These are phyloP conservation scores for Cladorhizidae sp. DNA, from an alignment of 37 sponge, comb jelly and placozoan species.

Conservation along the genomic window DNA sequence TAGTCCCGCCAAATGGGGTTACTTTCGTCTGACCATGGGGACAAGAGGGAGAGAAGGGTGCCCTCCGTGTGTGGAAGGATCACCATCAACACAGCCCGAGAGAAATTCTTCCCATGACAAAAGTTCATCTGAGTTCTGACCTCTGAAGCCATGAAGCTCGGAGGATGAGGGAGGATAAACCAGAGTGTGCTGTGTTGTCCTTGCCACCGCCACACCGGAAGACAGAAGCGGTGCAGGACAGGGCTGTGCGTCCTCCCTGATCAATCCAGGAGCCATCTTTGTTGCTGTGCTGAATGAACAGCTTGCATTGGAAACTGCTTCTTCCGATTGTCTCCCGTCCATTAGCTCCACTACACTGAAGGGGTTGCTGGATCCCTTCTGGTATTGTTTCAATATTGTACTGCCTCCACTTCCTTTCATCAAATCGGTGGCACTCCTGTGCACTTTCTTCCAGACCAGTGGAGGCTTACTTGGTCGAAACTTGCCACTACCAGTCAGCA, in stretches of 20 bases:
- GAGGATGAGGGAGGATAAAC: too few relatives aligned
- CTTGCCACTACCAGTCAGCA: background rate
- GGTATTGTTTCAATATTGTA: background rate
- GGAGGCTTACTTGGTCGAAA: slow-evolving; percentile 36
- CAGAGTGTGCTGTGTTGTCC: background rate
- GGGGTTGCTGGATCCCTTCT: background rate
- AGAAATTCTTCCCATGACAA: slow-evolving; percentile 5
- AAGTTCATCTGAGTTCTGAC: background rate
- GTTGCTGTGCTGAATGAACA: background rate
- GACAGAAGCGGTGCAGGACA: background rate
- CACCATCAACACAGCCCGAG: background rate
- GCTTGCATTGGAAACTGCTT: background rate
- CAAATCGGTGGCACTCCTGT: slow-evolving; percentile 26
- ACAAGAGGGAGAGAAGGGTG: background rate
- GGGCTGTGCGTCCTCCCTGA: background rate
- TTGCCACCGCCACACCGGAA: background rate
- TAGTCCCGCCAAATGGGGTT: slow-evolving; percentile 34
- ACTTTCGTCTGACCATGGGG: background rate
- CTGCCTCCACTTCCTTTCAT: background rate
- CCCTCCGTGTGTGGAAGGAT: background rate
- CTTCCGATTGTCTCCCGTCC: background rate
- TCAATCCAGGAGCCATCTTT: background rate
- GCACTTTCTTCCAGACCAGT: slow-evolving; percentile 5
- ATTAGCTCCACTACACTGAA: slow-evolving; percentile 13
- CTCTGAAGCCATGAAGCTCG: too few relatives aligned